Base-by-base conservation (phyloP, 2,888 invertebrate species). In the Eurois occulta region DNA sequence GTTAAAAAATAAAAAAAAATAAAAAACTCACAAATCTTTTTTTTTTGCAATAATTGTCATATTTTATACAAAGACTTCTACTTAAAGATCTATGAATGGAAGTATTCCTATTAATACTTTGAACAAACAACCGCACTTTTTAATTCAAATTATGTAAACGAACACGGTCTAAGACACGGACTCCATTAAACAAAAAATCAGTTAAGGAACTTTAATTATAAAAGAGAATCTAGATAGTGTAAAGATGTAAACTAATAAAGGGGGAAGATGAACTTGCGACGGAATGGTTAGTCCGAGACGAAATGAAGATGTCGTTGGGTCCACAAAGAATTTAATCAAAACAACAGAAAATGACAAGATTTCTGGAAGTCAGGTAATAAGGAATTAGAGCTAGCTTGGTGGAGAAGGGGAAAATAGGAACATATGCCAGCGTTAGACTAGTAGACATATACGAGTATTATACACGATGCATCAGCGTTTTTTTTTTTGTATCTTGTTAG, bases 271-370 rank as follows among this genome's bases (percentile, higher is more conserved):
- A 68, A 80, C 64, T 80, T 21, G 58, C 24, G 35, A 68, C 52
- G 38, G 10, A 68, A 80, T n/a, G 55, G 68, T 74, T 75, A 73
- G 76, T 48, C 65, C n/a, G 62, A 72, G 65, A 77, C 66, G 16
- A 77, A 85, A 86, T 80, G 21, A 77, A 75, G 80, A 85, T 78
- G 41, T 76, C 78, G 60, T 67, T 60, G 77, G 68, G 73, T 75
- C 62, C 72, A 74, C 52, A 82, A 77, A 78, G 65, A 87, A 81
- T 86, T 81, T 86, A 80, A 81, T 86, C 77, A 86, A 81, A 84
- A 75, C 68, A 76, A 86, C 86, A 72, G 52, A 75, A 75, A 75
- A 81, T 68, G 35, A 72, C 71, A 7, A 60, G 32, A 6, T 75
- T 72, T 55, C 46, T 72, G 52, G 24, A 60, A 81, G 43, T 52